Evolutionary conservation across 2,888 invertebrate species (phyloP).

Genomic region (Elysia crispata): DNA sequence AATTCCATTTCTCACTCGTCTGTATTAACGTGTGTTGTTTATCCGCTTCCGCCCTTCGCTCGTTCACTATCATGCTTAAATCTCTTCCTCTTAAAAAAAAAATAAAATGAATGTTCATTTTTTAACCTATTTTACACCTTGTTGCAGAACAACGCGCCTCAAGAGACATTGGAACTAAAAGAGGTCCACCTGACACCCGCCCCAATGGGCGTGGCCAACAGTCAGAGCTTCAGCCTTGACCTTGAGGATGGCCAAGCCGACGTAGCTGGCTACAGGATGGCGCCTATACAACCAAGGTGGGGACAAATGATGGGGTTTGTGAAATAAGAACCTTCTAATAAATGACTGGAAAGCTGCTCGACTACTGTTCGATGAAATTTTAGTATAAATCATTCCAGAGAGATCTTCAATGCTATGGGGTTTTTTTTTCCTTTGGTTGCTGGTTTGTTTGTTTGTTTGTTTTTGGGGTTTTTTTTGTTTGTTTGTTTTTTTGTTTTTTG

Average conservation of each 20-base stretch:
- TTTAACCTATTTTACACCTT: not conserved
- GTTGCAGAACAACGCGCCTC: slow-evolving; percentile 54
- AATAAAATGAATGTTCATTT: not conserved
- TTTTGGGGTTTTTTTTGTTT: no score
- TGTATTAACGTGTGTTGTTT: no score
- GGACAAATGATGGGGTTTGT: not conserved
- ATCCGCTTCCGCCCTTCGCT: not conserved
- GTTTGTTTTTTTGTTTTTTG: no score
- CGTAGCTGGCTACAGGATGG: slow-evolving; percentile 61
- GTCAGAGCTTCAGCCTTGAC: slow-evolving; percentile 70
- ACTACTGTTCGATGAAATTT: no score
- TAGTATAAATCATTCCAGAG: no score
- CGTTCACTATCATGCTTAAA: not conserved
- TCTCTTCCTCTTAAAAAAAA: not conserved
- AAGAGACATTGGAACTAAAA: slow-evolving; percentile 84
- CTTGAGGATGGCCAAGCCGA: slow-evolving; percentile 58
- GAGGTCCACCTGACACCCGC: slow-evolving; percentile 90
- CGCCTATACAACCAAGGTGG: slow-evolving; percentile 60
- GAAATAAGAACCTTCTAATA: no score
- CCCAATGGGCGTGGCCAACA: slow-evolving; percentile 83
- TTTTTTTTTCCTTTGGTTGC: no score
- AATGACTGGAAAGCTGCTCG: no score
- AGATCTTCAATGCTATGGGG: no score
- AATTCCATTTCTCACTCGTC: no score
- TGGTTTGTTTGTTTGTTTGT: no score